Percentiles rank a stretch among this genome's conserved stretches.
Conservation (phyloP, 2,113 vertebrate species). For the Podarcis cretensis region DNA sequence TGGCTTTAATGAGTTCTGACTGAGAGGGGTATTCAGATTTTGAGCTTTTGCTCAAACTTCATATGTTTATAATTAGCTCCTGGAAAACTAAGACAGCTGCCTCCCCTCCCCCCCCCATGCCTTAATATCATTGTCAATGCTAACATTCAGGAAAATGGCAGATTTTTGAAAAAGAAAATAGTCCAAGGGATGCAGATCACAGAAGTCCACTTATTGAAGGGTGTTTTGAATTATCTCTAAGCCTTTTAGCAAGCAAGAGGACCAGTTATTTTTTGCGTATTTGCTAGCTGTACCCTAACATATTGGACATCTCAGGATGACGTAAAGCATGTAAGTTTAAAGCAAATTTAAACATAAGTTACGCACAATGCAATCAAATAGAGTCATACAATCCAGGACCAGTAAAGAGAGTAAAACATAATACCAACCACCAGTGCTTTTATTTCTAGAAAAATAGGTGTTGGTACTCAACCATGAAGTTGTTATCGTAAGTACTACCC, state of each 20-base stretch:
- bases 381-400: too few relatives aligned
- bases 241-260: conserved; percentile 41
- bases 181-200: conserved; percentile 6
- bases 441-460: too few relatives aligned
- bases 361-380: too few relatives aligned
- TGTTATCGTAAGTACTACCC: too few relatives aligned
- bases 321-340: too few relatives aligned
- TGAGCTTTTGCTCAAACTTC: conserved; percentile 60
- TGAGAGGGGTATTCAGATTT: conserved; percentile 69
- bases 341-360: too few relatives aligned
- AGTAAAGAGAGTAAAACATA: too few relatives aligned
- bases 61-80: conserved; percentile 74
- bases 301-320: too few relatives aligned
- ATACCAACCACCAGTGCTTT: too few relatives aligned
- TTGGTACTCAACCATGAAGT: too few relatives aligned
- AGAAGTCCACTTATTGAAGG: conserved; percentile 24
- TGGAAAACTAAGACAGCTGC: conserved; percentile 51
- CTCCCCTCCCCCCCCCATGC: conserved; percentile 12
- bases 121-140: conserved; percentile 19
- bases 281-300: too few relatives aligned
- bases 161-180: conserved; percentile 44
- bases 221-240: conserved; percentile 42
- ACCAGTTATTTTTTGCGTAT: too few relatives aligned
- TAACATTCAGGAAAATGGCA: conserved; percentile 47
- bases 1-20: conserved; percentile 69